A percentile compares a stretch with the other conserved stretches of the same genome.
These are phyloP conservation scores for Tragelaphus eurycerus DNA, from an alignment of 2,797 vertebrate genomes.

Conservation along the genomic window DNA sequence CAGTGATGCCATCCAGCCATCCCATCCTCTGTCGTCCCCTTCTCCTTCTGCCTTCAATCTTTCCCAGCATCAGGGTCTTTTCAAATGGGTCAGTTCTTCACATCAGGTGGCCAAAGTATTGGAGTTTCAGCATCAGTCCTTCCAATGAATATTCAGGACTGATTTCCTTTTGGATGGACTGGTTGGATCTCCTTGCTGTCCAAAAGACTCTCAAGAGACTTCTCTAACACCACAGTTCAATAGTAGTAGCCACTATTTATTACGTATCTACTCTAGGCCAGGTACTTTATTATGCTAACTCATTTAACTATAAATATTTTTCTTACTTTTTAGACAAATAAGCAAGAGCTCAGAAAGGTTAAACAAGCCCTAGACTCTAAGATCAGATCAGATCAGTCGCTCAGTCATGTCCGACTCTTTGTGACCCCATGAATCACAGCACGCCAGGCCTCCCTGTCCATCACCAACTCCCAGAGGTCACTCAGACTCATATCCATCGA, in stretches of 20 bases:
- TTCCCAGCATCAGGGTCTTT: background rate
- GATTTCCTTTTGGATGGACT: background rate
- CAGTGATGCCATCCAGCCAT: background rate
- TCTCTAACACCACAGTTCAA: background rate
- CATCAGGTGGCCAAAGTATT: background rate
- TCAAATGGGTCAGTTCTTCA: background rate
- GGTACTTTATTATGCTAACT: background rate
- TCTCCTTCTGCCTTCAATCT: rapidly evolving
- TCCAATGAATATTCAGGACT: background rate
- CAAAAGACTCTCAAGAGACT: background rate
- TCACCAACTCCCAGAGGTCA: too few species aligned
- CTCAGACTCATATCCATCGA: too few species aligned
- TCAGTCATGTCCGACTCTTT: too few species aligned
- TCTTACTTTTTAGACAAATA: background rate
- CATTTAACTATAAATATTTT: background rate
- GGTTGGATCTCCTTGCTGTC: background rate
- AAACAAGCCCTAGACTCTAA: background rate
- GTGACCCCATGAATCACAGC: too few species aligned
- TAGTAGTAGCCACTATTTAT: background rate
- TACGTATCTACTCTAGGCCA: background rate
- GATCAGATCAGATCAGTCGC: too few species aligned
- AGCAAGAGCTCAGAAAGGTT: background rate
- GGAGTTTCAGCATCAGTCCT: background rate
- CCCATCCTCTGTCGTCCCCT: background rate
- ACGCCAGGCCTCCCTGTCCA: too few species aligned